Evolutionary conservation across 2,113 vertebrate species (phyloP), one percentile per base, ranked within the genome.

Genomic region (Paratilapia polleni): DNA sequence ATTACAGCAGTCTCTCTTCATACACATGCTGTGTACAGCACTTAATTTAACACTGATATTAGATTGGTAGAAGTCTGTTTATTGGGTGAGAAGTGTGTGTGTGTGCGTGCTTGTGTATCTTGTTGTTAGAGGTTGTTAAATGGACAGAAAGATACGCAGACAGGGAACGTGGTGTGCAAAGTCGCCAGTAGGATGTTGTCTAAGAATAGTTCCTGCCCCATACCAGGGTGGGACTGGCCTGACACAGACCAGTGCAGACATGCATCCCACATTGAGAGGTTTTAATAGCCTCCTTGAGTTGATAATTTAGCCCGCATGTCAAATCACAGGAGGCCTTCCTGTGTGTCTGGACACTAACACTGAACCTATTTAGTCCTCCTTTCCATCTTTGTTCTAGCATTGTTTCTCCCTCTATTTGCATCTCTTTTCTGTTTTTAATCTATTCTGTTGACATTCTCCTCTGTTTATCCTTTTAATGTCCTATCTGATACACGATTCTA

Each of bases 151-250:
- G 88, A 78, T 66, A 81, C 68, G 59, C 87, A 83, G 86, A 86
- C 73, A 52, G 82, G 64, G 47, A 81, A 82, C 8, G 63, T 54
- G 74, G 64, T 59, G 34, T 20, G 59, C 49, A 73, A 70, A 60
- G 76, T 78, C 47, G 3, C 85, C 81, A 81, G 78, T 64, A 75
- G 75, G 80, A 62, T 87, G 61, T 85, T 82, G 73, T 88, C 83
- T 92, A 93, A 91, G 85, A 92, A 94, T 93, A 90, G 89, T 79
- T 84, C 54, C 49, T 87, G 82, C 54, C 76, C 81, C 81, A 31
- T 88, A 84, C 59, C 8, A 52, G 38, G 38, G 31, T 81, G 81
- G 80, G 62, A 81, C 59, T 63, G 83, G 64, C 58, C 77, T 90
- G 81, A 87, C 34, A 28, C 61, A 82, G 79, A 80, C 78, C 61